A percentile compares a stretch with the other conserved stretches of the same genome.
Evolutionary conservation across 2,888 invertebrate species (phyloP).

Genomic region (Dynastes tityus): DNA sequence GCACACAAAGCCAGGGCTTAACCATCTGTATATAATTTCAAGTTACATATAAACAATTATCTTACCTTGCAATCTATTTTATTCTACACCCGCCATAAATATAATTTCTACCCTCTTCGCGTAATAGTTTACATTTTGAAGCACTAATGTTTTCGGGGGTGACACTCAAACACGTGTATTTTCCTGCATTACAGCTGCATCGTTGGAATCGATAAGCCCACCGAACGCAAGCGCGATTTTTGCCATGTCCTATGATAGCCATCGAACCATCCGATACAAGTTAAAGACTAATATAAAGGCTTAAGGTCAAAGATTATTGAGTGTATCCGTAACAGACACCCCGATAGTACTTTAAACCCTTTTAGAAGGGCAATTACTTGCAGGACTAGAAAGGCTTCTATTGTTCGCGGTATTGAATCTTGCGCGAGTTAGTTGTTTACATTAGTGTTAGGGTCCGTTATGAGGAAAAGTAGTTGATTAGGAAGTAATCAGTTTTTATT

Average conservation of each 20-base stretch:
- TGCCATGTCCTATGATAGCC: slow-evolving; percentile 5
- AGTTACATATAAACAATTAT: background rate
- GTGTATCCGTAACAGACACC: background rate
- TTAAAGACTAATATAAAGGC: background rate
- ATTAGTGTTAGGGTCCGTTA: too few species aligned
- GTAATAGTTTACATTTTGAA: slow-evolving; percentile 26
- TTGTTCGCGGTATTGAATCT: too few species aligned
- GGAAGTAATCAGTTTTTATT: too few species aligned
- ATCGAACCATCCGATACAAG: background rate
- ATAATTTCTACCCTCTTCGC: background rate
- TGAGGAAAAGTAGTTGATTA: too few species aligned
- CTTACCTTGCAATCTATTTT: slow-evolving; percentile 14
- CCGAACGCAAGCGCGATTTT: slow-evolving; percentile 57
- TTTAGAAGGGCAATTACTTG: background rate
- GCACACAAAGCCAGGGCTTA: too few species aligned
- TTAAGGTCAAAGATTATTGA: slow-evolving; percentile 9
- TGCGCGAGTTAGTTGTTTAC: too few species aligned
- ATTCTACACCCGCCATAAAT: slow-evolving; percentile 9
- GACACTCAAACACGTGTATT: slow-evolving; percentile 54
- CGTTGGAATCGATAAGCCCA: slow-evolving; percentile 53
- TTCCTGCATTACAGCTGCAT: slow-evolving; percentile 57
- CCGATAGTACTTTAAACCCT: background rate
- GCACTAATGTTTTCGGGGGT: slow-evolving; percentile 23
- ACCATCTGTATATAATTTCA: too few species aligned
- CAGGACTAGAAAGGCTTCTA: background rate